Evolutionary conservation across 2,113 vertebrate species (phyloP), one percentile per base, ranked within the genome.

Genomic region (Dicerorhinus sumatrensis): DNA sequence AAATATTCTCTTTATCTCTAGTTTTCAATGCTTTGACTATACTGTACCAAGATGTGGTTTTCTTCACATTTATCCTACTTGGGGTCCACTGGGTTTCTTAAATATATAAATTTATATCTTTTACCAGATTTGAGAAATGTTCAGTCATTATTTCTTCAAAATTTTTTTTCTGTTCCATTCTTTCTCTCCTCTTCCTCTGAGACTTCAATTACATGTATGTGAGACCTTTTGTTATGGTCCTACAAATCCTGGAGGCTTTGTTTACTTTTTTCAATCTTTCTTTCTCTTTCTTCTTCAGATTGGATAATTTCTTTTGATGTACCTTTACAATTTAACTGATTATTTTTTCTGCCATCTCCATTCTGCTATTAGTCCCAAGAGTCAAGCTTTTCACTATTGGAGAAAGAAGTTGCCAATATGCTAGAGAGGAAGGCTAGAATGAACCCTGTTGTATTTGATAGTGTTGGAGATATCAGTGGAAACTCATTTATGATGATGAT

Each of bases 401-500:
- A 72, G 42, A 86, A 95, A 51, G 25, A 86, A 80, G 73, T 56
- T 80, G 86, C 27, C 84, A 90, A 86, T 58, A 86, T 39, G 29
- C 31, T 56, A 80, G 36, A 27, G n/a, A 46, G 27, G 12, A 72
- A 51, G 7, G 27, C 60, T 60, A 33, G 56, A 80, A 65, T 73
- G n/a, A 79, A 54, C n/a, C 1, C 42, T 8, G 20, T 70, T 87
- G 9, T 42, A 25, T 13, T 82, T 33, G 14, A 36, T 33, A 58
- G n/a, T 80, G 63, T 72, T 86, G 27, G 13, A 56, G 42, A 63
- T 39, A 56, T 54, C 73, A 80, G 6, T 29, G 51, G 56, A 87
- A 83, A 63, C 27, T 84, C 18, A 77, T 39, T n/a, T 56, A 42
- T 79, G 5, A 67, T 76, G n/a, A 85, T 46, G 60, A 76, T 60